These are phyloP conservation scores for Nycteola revayana DNA, from an alignment of 2,888 invertebrate species.

Conservation along the genomic window DNA sequence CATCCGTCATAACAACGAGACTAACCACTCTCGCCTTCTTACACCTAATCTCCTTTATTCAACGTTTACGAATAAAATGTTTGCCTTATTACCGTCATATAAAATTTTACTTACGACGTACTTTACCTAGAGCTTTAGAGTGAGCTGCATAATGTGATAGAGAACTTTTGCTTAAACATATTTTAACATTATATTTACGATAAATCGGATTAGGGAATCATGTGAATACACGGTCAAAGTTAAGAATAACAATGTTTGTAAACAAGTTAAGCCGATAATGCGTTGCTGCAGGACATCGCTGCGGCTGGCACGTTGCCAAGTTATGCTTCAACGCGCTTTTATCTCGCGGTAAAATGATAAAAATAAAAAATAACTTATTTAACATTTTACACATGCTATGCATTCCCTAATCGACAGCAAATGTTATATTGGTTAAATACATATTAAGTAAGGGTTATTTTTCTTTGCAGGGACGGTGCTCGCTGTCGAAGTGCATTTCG, in stretches of 20 bases:
- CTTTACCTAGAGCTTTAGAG: constrained; percentile 17
- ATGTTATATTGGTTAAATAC: constrained; percentile 37
- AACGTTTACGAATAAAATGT: constrained; percentile 28
- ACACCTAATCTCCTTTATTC: constrained; percentile 34
- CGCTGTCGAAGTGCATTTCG: constrained; percentile 94
- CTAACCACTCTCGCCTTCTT: constrained; percentile 35
- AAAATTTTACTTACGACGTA: constrained; percentile 28
- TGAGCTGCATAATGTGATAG: constrained; percentile 5
- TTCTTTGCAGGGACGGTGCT: constrained; percentile 84
- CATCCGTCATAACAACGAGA: constrained; percentile 47
- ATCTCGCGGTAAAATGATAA: constrained; percentile 54
- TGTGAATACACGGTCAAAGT: constrained; percentile 11
- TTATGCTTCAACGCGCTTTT: constrained; percentile 60
- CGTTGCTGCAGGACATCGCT: constrained; percentile 51
- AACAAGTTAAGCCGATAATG: constrained; percentile 51
- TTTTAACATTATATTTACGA: too few species aligned
- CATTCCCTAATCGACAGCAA: constrained; percentile 38
- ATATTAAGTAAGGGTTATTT: too few species aligned
- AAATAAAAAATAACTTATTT: constrained; percentile 65
- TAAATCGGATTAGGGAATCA: too few species aligned
- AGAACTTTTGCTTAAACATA: too few species aligned
- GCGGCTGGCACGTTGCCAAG: constrained; percentile 64
- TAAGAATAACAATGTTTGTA: constrained; percentile 55
- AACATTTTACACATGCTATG: constrained; percentile 56
- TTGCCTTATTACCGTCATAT: constrained; percentile 30